These are phyloP conservation scores for Egretta garzetta DNA, from an alignment of 2,113 vertebrate genomes.

Conservation along the genomic window DNA sequence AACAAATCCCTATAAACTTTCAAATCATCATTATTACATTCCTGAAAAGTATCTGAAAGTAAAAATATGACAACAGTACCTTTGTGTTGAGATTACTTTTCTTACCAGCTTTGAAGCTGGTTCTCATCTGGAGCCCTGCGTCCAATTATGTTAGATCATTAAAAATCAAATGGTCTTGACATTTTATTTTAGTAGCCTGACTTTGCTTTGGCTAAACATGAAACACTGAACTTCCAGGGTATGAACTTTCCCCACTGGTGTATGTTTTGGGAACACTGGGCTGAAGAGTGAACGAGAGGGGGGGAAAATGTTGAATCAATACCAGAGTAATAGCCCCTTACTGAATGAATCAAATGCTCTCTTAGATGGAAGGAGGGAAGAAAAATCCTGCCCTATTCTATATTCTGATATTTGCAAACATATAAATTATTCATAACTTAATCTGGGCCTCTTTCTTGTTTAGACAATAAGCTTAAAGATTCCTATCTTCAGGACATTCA, in stretches of 20 bases:
- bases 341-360: background rate
- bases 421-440: background rate
- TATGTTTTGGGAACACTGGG: background rate
- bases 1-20: background rate
- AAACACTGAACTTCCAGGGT: background rate
- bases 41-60: background rate
- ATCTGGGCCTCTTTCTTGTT: background rate
- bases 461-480: background rate
- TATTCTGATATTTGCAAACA: background rate
- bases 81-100: background rate
- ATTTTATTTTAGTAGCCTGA: conserved; percentile 18
- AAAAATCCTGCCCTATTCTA: background rate
- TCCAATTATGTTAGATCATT: background rate
- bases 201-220: conserved; percentile 16
- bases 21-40: background rate
- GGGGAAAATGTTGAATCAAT: background rate
- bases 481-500: background rate
- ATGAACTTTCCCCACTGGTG: background rate
- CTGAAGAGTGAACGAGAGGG: background rate
- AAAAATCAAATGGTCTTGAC: background rate
- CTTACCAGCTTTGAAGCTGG: background rate
- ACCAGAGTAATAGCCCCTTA: background rate
- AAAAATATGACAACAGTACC: background rate
- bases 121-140: background rate
- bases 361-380: background rate